phyloP scores from a whole-genome alignment of 37 sponge, comb jelly and placozoan genomes.

The Chondrosia reniformis region DNA sequence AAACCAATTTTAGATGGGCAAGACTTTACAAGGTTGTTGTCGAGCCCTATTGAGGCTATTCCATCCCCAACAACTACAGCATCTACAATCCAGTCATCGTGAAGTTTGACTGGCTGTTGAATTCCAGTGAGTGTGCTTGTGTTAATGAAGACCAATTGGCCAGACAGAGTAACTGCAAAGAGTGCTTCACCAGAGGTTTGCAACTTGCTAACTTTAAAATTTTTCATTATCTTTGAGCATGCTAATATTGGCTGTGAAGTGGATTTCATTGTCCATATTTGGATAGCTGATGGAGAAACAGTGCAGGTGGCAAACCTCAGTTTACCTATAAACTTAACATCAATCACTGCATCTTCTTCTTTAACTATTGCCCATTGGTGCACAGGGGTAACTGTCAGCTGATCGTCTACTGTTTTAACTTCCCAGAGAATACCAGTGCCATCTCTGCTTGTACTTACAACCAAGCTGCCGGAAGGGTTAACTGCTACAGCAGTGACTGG shows the following conservation, averaged over 20 bases:
- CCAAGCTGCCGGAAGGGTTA: neutral
- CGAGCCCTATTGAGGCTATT: slow-evolving; percentile 39
- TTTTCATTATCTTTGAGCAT: neutral
- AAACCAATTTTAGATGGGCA: neutral
- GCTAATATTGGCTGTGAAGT: neutral
- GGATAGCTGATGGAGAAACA: neutral
- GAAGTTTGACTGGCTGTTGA: neutral
- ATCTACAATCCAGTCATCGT: slow-evolving; percentile 56
- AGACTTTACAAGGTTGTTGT: slow-evolving; percentile 15
- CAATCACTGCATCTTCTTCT: neutral
- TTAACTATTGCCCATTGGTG: neutral
- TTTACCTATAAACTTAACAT: slow-evolving; percentile 9
- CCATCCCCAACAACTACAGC: neutral
- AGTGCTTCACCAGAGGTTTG: slow-evolving; percentile 24
- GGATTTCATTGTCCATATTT: neutral
- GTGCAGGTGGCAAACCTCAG: neutral
- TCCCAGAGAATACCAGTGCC: slow-evolving; percentile 61
- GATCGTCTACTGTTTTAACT: slow-evolving; percentile 8
- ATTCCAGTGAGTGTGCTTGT: neutral
- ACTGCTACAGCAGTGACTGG: slow-evolving; percentile 27
- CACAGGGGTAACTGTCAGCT: neutral
- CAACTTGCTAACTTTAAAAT: slow-evolving; percentile 31
- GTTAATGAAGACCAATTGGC: slow-evolving; percentile 19
- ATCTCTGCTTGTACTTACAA: slow-evolving; percentile 58
- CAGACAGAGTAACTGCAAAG: slow-evolving; percentile 38